Evolutionary conservation across 2,797 vertebrate genomes (phyloP), one percentile per base, ranked within the genome.

Genomic region (Acropternis orthonyx): DNA sequence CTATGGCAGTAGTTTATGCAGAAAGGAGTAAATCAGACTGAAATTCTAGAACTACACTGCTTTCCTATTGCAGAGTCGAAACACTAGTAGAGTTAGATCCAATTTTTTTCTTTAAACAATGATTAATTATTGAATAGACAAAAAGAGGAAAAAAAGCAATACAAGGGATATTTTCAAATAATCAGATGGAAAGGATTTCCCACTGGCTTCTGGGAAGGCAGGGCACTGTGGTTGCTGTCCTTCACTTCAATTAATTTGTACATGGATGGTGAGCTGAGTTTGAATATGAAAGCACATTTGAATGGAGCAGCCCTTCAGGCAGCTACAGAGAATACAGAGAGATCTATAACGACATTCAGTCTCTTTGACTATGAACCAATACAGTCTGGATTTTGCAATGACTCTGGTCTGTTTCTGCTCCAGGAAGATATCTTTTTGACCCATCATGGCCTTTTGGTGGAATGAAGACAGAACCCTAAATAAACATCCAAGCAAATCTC

Each of bases 11-110:
- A 71, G 23, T 89, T 96, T 80, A 87, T 92, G 56, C n/a, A 87
- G 71, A 90, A 79, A 82, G 36, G 39, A 95, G 85, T 90, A 93
- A 96, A 94, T 79, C 46, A 82, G 41, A 77, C 22, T 82, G 71
- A 87, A 90, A 89, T 87, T 74, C 77, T 92, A 82, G 63, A 93
- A 54, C 15, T 48, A 28, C 5, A 36, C 14, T 62, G 7, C 0
- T 59, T 86, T 82, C 84, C 76, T 51, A 26, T 73, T 49, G 34
- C 48, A 67, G 66, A 86, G 22, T 63, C 34, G 26, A 85, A 93
- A 92, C 85, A 54, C 36, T 19, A 43, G 67, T 72, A n/a, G 5
- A 83, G 39, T 72, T 93, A 74, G 76, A 66, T 34, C 8, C 73
- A 28, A 41, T 71, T 44, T 62, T 92, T 92, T 88, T 22, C 19